A percentile compares a stretch with the other conserved stretches of the same genome.
Conservation (phyloP, 64 coral and sea anemone species). For the Orbicella faveolata region DNA sequence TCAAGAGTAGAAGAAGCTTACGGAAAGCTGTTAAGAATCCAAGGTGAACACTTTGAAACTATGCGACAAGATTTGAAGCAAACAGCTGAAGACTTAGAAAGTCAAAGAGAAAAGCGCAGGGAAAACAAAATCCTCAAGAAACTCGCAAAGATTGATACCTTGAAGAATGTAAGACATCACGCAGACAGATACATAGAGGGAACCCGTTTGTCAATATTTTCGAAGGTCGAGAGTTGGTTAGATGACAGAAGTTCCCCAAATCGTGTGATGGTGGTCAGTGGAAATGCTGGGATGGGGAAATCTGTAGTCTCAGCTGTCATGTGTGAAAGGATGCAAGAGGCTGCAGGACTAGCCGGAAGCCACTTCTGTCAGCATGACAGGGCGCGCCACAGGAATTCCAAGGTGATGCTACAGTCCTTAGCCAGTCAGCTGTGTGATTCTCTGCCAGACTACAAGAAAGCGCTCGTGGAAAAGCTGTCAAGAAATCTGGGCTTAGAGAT, state of each 20-base stretch:
- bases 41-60: neutral
- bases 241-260: neutral
- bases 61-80: slow-evolving; percentile 16
- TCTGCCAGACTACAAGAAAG: slow-evolving; percentile 45
- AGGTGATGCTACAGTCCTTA: slow-evolving; percentile 58
- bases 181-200: neutral
- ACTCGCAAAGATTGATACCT: neutral
- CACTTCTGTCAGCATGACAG: slow-evolving; percentile 67
- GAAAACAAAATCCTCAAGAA: neutral
- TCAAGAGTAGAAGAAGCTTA: neutral
- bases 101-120: neutral
- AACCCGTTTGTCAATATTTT: slow-evolving; percentile 40
- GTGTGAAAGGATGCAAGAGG: slow-evolving; percentile 36
- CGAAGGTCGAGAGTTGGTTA: slow-evolving; percentile 1
- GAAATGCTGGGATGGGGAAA: slow-evolving; percentile 61
- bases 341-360: slow-evolving; percentile 28
- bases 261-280: slow-evolving; percentile 36
- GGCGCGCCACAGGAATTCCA: slow-evolving; percentile 48
- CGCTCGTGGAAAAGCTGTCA: slow-evolving; percentile 36
- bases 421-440: slow-evolving; percentile 34
- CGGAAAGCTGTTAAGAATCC: too few species aligned
- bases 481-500: slow-evolving; percentile 35
- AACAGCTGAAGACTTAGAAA: neutral
- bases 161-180: neutral
- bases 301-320: slow-evolving; percentile 46